These are phyloP conservation scores for Parascotia fuliginaria DNA, from an alignment of 2,888 invertebrate genomes.

Conservation along the genomic window DNA sequence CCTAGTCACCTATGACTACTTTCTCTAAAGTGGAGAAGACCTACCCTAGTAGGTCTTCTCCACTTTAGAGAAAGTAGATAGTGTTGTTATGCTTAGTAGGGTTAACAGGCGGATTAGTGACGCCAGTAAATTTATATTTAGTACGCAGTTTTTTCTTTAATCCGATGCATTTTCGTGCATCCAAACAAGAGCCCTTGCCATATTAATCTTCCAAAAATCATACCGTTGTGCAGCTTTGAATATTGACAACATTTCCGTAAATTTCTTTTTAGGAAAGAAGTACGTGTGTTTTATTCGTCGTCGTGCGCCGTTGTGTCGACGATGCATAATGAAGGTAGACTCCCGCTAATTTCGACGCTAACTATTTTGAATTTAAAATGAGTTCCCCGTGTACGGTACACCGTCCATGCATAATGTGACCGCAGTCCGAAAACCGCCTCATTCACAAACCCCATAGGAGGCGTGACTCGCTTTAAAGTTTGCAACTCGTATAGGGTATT, in stretches of 20 bases:
- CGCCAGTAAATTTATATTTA: too few species aligned
- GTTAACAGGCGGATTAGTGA: too few species aligned
- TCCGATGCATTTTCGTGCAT: constrained; percentile 17
- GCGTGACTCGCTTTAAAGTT: constrained; percentile 15
- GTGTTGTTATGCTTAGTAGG: too few species aligned
- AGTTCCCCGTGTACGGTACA: constrained; percentile 22
- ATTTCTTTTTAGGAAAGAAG: neutral
- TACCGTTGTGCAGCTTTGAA: constrained; percentile 18
- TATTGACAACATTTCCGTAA: constrained; percentile 2
- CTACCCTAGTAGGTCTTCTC: too few species aligned
- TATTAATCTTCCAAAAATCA: too few species aligned
- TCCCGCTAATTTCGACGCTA: constrained; percentile 31
- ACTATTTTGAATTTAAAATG: constrained; percentile 43
- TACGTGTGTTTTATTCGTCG: neutral
- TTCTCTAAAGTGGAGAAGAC: too few species aligned
- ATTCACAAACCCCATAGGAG: constrained; percentile 30
- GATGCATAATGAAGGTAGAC: constrained; percentile 33
- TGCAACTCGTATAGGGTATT: constrained; percentile 16
- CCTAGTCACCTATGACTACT: too few species aligned
- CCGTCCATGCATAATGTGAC: constrained; percentile 42
- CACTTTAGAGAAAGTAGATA: too few species aligned
- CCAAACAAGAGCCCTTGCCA: constrained; percentile 12
- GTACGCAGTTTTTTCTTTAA: too few species aligned
- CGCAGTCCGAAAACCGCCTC: constrained; percentile 25
- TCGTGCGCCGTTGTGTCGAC: constrained; percentile 18